Evolutionary conservation across 2,888 invertebrate species (phyloP).

Genomic region (Globia sparganii): DNA sequence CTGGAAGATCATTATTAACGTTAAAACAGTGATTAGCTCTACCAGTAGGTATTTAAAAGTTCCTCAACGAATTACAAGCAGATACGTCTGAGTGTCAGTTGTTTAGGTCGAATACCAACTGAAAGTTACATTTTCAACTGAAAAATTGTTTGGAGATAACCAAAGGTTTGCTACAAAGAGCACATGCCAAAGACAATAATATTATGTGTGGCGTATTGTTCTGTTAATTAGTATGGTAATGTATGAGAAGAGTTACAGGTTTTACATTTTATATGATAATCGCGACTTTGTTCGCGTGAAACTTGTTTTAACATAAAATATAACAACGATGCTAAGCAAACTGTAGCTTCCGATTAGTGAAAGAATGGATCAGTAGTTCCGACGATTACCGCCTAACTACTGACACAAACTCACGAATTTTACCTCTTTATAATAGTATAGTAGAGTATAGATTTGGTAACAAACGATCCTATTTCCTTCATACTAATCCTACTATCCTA

Average conservation of each 20-base stretch:
- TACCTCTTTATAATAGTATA: not conserved
- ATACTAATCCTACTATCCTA: no score
- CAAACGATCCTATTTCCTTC: no score
- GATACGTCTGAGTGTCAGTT: not conserved
- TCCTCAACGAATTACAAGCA: not conserved
- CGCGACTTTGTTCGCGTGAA: not conserved
- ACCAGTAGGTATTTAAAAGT: not conserved
- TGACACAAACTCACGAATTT: not conserved
- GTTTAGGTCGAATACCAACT: no score
- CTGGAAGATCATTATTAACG: slow-evolving; percentile 18
- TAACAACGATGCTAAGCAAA: not conserved
- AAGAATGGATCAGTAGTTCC: not conserved
- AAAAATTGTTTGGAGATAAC: not conserved
- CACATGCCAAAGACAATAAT: not conserved
- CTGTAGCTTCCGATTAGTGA: not conserved
- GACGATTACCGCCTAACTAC: no score
- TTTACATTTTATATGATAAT: not conserved
- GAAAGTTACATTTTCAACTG: not conserved
- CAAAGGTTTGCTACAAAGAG: not conserved
- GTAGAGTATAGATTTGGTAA: no score
- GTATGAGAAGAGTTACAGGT: not conserved
- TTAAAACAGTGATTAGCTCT: not conserved
- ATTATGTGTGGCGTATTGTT: not conserved
- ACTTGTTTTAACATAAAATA: not conserved
- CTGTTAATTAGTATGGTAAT: not conserved